Conservation (phyloP, 2,113 vertebrate species). For the Callipepla californica region DNA sequence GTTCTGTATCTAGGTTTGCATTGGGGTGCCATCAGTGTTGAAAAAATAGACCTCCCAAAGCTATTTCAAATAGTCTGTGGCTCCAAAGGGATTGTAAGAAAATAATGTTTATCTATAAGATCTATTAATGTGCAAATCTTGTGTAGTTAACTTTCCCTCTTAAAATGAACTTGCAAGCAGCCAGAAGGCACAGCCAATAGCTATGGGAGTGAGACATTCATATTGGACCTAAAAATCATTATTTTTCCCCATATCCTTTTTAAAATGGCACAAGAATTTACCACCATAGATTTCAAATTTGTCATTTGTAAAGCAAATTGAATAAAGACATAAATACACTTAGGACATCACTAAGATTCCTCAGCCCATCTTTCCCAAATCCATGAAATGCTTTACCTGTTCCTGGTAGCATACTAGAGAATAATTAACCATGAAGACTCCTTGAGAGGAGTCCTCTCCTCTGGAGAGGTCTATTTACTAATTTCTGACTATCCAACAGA, state of each 20-base stretch:
- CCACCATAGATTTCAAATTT: neutral
- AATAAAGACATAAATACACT: neutral
- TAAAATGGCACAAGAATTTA: conserved; percentile 15
- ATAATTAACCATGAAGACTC: neutral
- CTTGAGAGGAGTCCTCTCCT: neutral
- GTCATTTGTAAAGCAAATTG: conserved; percentile 20
- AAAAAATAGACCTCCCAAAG: neutral
- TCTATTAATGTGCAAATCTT: neutral
- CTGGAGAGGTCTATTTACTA: neutral
- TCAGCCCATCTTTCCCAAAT: neutral
- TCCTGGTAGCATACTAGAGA: neutral
- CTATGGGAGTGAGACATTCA: neutral
- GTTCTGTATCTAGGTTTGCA: neutral
- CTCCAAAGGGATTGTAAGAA: neutral
- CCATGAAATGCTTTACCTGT: neutral
- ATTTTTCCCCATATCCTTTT: conserved; percentile 40
- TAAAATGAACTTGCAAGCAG: neutral
- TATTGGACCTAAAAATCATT: conserved; percentile 54
- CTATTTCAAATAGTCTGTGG: neutral
- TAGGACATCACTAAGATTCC: neutral
- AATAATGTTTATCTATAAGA: neutral
- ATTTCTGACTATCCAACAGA: neutral
- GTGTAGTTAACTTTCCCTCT: neutral
- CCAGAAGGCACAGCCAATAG: too few species aligned
- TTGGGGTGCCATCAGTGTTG: neutral